Evolutionary conservation across 2,888 invertebrate genomes (phyloP), one percentile per base, ranked within the genome.

Genomic region (Oligia fasciuncula): DNA sequence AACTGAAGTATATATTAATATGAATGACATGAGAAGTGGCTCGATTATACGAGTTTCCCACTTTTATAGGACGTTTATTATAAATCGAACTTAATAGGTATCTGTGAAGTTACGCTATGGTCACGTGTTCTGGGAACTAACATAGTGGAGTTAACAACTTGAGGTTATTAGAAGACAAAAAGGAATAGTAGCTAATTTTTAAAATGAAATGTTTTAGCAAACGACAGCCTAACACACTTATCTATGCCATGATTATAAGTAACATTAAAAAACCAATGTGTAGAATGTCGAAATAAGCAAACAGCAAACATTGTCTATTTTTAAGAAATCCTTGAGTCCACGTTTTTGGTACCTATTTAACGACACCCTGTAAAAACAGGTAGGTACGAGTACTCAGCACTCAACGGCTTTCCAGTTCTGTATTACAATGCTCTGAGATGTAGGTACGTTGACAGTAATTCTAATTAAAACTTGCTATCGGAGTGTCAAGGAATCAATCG

Each of bases 1-100:
- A 79, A 81, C 51, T 80, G 72, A 73, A 85, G 68, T 73, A 74
- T 79, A 73, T 76, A 73, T 77, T 77, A 76, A 71, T 78, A 79
- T 76, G 69, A 74, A 77, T 73, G 63, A 77, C 67, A 75, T 75
- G 65, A 75, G 29, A 66, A 81, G 72, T 77, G 63, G 75, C 67
- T 40, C n/a, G 43, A 68, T 74, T 85, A 73, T 49, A 71, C 46
- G 17, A 85, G 63, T 70, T 69, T 65, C 63, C 57, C 63, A 79
- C 23, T 81, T 84, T 81, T 69, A 74, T 76, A 51, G 11, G 51
- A 65, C 73, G 19, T 60, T 79, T 80, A 73, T 62, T 66, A 57
- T 60, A 82, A 71, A 76, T 68, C 29, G 40, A 46, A 43, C 29
- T 49, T 51, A 66, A 51, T 69, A 29, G 29, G 29, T 29, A 62